Conservation (phyloP, 2,888 invertebrate species). For the Byasa hedistus region DNA sequence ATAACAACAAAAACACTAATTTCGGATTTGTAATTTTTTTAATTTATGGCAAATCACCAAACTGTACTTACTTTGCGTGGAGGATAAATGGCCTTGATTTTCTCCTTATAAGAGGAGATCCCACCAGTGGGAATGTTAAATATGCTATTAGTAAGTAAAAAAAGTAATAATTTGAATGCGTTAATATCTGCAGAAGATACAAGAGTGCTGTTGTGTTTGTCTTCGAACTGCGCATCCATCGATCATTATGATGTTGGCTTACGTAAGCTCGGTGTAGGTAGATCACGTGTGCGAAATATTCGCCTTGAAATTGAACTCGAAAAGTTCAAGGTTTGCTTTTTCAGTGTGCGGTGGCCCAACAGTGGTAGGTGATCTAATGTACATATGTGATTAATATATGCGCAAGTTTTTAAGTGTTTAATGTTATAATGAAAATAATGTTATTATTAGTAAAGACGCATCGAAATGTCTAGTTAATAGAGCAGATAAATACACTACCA, state of each 20-base stretch:
- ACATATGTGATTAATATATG: constrained; percentile 32
- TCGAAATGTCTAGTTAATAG: too few relatives aligned
- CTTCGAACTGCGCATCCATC: constrained; percentile 33
- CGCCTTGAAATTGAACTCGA: constrained; percentile 74
- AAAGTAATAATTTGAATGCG: too few relatives aligned
- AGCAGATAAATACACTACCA: too few relatives aligned
- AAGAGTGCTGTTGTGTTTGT: constrained; percentile 20
- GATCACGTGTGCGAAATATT: constrained; percentile 61
- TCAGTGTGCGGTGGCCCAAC: constrained; percentile 54
- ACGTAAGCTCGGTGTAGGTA: constrained; percentile 63
- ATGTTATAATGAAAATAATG: background rate
- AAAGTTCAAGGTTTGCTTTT: constrained; percentile 76
- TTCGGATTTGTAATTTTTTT: too few relatives aligned
- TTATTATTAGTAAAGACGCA: too few relatives aligned
- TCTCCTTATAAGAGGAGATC: too few relatives aligned
- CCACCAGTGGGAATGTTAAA: too few relatives aligned
- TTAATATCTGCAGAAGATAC: background rate
- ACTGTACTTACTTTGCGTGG: too few relatives aligned
- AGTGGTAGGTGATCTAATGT: constrained; percentile 50
- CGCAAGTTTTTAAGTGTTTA: background rate
- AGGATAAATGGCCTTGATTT: too few relatives aligned
- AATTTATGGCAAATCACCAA: too few relatives aligned
- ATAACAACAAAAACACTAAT: too few relatives aligned
- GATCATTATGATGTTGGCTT: constrained; percentile 42
- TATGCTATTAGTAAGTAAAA: too few relatives aligned